Base-by-base conservation (phyloP, 2,797 vertebrate species). In the Sebastes umbrosus region DNA sequence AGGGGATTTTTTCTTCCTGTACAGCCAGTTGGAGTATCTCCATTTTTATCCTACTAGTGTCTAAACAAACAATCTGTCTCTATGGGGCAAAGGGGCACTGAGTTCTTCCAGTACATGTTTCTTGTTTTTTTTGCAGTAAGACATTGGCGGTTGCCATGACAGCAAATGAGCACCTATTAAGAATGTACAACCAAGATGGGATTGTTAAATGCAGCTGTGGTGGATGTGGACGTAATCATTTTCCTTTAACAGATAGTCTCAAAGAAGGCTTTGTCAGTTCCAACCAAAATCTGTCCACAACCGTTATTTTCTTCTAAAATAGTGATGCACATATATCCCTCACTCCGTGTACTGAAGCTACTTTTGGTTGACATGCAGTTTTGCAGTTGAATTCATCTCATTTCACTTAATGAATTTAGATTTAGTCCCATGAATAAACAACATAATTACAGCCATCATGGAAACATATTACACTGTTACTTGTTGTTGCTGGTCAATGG, bases 141-240 rank as follows among this genome's bases (percentile, higher is more conserved):
- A 69, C 43, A 75, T 27, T 39, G 12, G 20, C 5, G 8, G 79
- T 78, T 82, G 77, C 69, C 54, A 81, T 50, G 62, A 82, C n/a
- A 82, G 69, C 63, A 83, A 86, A 75, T 57, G 29, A 83, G 59
- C 70, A 80, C 79, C 76, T 80, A 31, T 58, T 73, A 9, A 60
- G 62, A 77, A 63, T 74, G 67, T 70, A 36, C 75, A n/a, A 75
- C 73, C 70, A 65, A 77, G 20, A 79, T 58, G 20, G 24, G 64
- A 54, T 54, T 57, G 14, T 69, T 1, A 55, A 20, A 70, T 67
- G 27, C 29, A 64, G 7, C 54, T 66, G 69, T 8, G 39, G 63
- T 69, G 54, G 11, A 73, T 73, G 57, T 64, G 63, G 22, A 55
- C 55, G 58, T 36, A 18, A 66, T 59, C 0, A n/a, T 70, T 64